Evolutionary conservation across 1,140 invertebrate species (phyloP), one percentile per base, ranked within the genome.

Genomic region (Anthonomus grandis): DNA sequence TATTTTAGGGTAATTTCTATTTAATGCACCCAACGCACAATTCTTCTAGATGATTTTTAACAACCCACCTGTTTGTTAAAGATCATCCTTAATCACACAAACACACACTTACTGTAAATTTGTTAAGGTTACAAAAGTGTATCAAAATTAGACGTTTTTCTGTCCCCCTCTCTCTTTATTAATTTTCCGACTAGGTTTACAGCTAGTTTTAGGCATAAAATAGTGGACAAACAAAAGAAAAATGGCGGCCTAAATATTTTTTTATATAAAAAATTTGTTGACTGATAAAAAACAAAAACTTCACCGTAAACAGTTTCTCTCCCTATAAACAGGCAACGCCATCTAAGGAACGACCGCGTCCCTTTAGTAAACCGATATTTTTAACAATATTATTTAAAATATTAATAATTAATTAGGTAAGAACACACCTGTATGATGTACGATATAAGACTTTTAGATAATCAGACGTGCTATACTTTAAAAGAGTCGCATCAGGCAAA

Each of bases 201-300:
- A 25, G 17, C 23, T 54, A 45, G 51, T 38, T 19, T 45, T 54
- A 57, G 37, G 45, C 37, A 49, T 39, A 47, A n/a, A 49, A 39
- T 47, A 57, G 51, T 51, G 51, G n/a, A n/a, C n/a, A n/a, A n/a
- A n/a, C n/a, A n/a, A n/a, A n/a, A n/a, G n/a, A n/a, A 59, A 59
- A 51, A 62, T 62, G 64, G 59, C 66, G 66, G 66, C 66, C 66
- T 68, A 68, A 68, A 68, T 68, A 68, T 68, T 68, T 68, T 68
- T 68, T n/a, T n/a, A n/a, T n/a, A 62, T 68, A 68, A 65, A 64
- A 68, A 63, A 60, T 62, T 67, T 66, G 62, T 64, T 68, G 64
- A 68, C 66, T 66, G 64, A 68, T 59, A 50, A 64, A n/a, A n/a
- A n/a, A n/a, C n/a, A n/a, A n/a, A n/a, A 54, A 56, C 59, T 49